These are phyloP conservation scores for Phenacoccus solenopsis DNA, from an alignment of 1,140 invertebrate species.

Conservation along the genomic window DNA sequence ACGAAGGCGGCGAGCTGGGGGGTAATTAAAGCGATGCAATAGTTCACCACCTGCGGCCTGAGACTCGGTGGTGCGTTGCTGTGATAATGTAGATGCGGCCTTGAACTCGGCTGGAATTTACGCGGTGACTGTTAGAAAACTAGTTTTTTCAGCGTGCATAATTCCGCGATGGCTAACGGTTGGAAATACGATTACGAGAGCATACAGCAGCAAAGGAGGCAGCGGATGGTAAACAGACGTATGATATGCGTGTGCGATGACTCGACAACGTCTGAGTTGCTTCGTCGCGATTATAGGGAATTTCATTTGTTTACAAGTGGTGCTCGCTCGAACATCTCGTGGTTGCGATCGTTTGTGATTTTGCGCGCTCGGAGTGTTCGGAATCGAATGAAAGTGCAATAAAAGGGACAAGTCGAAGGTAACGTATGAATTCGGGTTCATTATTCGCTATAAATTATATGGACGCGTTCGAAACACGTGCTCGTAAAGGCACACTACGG, in stretches of 20 bases:
- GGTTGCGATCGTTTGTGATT: too few species aligned
- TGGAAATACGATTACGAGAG: not conserved
- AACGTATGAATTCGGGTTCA: not conserved
- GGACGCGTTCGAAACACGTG: too few species aligned
- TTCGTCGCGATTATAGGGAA: not conserved
- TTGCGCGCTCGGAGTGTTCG: not conserved
- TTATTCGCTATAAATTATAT: not conserved
- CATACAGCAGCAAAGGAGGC: too few species aligned
- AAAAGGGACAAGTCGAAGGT: not conserved
- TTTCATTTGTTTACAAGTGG: too few species aligned
- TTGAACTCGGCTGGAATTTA: not conserved
- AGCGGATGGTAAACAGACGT: not conserved
- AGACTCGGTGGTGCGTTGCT: too few species aligned
- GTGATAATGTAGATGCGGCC: too few species aligned
- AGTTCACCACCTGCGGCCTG: too few species aligned
- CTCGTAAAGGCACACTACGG: too few species aligned
- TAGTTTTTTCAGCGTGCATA: not conserved
- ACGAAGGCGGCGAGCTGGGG: too few species aligned
- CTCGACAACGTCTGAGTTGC: not conserved
- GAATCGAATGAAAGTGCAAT: not conserved
- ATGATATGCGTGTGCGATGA: not conserved
- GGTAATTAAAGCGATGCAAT: too few species aligned
- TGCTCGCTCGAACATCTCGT: too few species aligned
- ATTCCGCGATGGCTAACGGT: not conserved
- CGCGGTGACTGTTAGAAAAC: not conserved